phyloP scores from a whole-genome alignment of 2,888 invertebrate species.

The Biston betularia region DNA sequence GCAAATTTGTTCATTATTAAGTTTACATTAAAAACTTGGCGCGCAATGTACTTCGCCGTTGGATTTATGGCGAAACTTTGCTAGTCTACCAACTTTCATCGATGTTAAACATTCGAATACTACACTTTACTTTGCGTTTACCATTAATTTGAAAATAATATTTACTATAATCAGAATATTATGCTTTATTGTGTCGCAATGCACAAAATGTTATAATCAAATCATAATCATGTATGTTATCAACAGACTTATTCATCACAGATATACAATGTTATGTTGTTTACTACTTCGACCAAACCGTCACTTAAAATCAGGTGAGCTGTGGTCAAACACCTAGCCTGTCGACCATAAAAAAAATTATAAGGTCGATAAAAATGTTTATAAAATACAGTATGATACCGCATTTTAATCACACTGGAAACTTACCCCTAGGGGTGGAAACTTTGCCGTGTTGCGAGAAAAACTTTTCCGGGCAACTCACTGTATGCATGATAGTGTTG shows the following conservation, averaged over 20 bases:
- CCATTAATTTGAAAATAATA: no score
- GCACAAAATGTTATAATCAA: no score
- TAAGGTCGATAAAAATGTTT: constrained; percentile 19
- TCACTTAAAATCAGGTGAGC: no score
- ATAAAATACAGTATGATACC: constrained; percentile 34
- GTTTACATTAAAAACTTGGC: constrained; percentile 47
- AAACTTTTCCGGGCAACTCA: constrained; percentile 47
- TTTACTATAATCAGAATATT: no score
- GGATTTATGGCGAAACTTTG: constrained; percentile 69
- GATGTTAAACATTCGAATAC: constrained; percentile 51
- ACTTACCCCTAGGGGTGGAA: constrained; percentile 41
- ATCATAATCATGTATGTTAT: no score
- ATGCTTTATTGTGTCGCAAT: no score
- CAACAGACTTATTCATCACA: no score
- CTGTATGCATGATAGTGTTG: constrained; percentile 42
- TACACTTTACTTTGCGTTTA: constrained; percentile 46
- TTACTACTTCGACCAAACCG: background rate
- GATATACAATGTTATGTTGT: background rate
- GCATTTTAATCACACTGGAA: constrained; percentile 51
- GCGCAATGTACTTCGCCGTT: constrained; percentile 53
- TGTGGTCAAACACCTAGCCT: no score
- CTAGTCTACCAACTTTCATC: constrained; percentile 54
- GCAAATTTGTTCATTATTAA: constrained; percentile 21
- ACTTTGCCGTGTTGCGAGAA: constrained; percentile 51
- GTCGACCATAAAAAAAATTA: no score